Evolutionary conservation across 2,888 invertebrate genomes (phyloP), one percentile per base, ranked within the genome.

Genomic region (Zygogramma bicolorata): DNA sequence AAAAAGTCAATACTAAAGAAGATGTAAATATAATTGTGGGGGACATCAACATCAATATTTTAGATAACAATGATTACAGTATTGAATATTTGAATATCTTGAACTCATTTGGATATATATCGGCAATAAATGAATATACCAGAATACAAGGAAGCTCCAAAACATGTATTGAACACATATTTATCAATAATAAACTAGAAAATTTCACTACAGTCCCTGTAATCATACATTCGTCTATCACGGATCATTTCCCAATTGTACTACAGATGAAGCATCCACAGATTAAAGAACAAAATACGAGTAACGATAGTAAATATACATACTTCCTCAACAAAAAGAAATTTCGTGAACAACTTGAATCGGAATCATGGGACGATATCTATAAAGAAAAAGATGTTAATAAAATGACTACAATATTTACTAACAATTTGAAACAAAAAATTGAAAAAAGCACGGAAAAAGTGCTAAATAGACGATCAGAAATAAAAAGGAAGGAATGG

Each of bases 141-240:
- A 58, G 58, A 58, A 31, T 58, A 25, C 27, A 58, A 58, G 58
- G 58, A 58, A 58, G 20, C 46, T 46, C 46, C 20, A 46, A 46
- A 46, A 20, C 46, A 46, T 46, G 46, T 46, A 46, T 46, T 27
- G 58, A 58, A 8, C 58, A 58, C 10, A 58, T 58, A 58, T 58
- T 58, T 15, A 18, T 58, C 15, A 58, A 58, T 29, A 58, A 58
- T 2, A 58, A 58, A 27, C 58, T 53, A 25, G 15, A 7, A 53
- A 18, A 53, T 25, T 5, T 1, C 58, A 58, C 58, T 10, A 27
- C 27, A 10, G 31, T 8, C 58, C 58, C 58, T 25, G 27, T 58
- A n/a, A 27, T 58, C 13, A 58, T 58, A n/a, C 58, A 58, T 22
- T 58, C 58, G 13, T 58, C 4, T 13, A 58, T 58, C 22, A 58